Base-by-base conservation (phyloP, 2,888 invertebrate species). In the Dinocampus coccinellae region DNA sequence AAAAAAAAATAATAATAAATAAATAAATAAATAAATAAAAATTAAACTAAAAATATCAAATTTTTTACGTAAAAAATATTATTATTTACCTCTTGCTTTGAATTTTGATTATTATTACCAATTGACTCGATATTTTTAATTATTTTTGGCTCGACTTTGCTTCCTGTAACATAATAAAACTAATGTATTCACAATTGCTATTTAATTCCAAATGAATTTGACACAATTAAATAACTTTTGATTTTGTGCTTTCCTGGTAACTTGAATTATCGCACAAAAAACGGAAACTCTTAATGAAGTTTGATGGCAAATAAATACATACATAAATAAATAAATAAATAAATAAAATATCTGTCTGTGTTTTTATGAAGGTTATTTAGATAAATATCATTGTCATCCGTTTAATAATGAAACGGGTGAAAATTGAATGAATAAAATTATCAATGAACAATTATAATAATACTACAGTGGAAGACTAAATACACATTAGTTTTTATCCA, bases 41-140 rank as follows among this genome's bases (percentile, higher is more conserved):
- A 20, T 36, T 20, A 20, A 33, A 62, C 6, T 42, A 42, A 47
- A n/a, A 34, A 64, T 42, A 69, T 69, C 39, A 3, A 64, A 69
- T 70, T 11, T 24, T 36, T 52, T 55, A 55, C 22, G 20, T 34
- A 61, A 58, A 61, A 53, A 34, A 33, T 29, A 64, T 16, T 39
- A 39, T 62, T 60, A 89, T 89, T 89, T 77, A 90, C 90, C 86
- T 88, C 88, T 58, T 89, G 88, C 75, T 88, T 87, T 16, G 88
- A 75, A 69, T 73, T 72, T 47, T 70, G 52, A 64, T 55, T 74
- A 62, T 71, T 69, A 2, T 60, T 20, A 62, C 75, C 63, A 13
- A 29, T 52, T 24, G 63, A 9, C 16, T 16, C 58, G n/a, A 47
- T n/a, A 11, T 24, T 24, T n/a, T 52, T n/a, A 61, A 52, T 67